phyloP scores from a whole-genome alignment of 1,140 invertebrate species.

The Calephelis nemesis region DNA sequence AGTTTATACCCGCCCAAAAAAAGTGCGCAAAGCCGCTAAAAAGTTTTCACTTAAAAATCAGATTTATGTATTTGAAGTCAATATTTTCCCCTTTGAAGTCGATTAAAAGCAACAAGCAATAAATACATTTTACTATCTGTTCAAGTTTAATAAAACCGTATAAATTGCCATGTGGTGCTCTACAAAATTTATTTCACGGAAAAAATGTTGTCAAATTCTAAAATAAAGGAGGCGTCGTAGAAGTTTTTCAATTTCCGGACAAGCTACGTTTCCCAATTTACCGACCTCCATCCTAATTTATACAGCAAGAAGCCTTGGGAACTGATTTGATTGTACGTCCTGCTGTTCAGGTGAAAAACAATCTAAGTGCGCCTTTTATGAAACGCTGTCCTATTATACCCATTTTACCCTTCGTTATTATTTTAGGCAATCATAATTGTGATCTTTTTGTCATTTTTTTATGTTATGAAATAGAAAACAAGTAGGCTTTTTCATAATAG shows the following conservation, averaged over 20 bases:
- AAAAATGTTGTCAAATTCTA: constrained; percentile 63
- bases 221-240: constrained; percentile 50
- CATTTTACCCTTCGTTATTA: constrained; percentile 44
- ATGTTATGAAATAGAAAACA: too few relatives aligned
- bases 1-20: too few relatives aligned
- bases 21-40: too few relatives aligned
- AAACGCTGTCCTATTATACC: constrained; percentile 55
- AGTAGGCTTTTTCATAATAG: too few relatives aligned
- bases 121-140: neutral
- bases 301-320: constrained; percentile 64
- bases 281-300: constrained; percentile 66
- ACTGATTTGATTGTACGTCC: constrained; percentile 68
- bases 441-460: constrained; percentile 28
- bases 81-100: too few relatives aligned
- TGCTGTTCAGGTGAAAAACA: constrained; percentile 68
- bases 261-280: constrained; percentile 67
- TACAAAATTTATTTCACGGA: constrained; percentile 52
- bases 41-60: too few relatives aligned
- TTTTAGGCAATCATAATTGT: constrained; percentile 56
- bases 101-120: too few relatives aligned
- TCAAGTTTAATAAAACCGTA: constrained; percentile 42
- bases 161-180: constrained; percentile 52
- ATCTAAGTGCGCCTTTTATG: constrained; percentile 68
- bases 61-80: too few relatives aligned
- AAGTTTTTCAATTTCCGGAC: constrained; percentile 77